Evolutionary conservation across 2,797 vertebrate species (phyloP), one percentile per base, ranked within the genome.

Genomic region (Mastacembelus armatus): DNA sequence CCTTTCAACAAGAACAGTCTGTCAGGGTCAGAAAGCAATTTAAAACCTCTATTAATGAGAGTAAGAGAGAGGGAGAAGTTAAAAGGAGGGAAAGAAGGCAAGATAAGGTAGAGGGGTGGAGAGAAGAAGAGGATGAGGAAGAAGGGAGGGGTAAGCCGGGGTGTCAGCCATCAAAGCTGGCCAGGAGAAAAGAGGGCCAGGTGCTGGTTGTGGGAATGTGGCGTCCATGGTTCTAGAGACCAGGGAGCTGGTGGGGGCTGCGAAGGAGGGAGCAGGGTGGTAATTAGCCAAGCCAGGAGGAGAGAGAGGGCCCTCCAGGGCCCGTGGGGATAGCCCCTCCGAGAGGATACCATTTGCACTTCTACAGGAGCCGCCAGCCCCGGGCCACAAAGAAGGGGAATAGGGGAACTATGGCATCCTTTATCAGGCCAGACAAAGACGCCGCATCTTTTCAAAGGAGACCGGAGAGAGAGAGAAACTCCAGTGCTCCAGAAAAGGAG

Each of bases 41-140:
- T 93, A 96, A 97, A 96, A 96, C 95, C 94, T 55, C 63, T 71
- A 86, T 92, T 94, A 95, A 94, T 94, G 92, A 91, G 91, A 91
- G 91, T 88, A 63, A 83, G 79, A 79, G 75, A 73, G 22, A 10
- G 62, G 76, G 89, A 86, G 84, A 90, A 84, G 85, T 84, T 87
- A 83, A 71, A 88, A 77, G 79, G 78, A 80, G 61, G 66, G 64
- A 84, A 71, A 69, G 78, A 83, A 87, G 85, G 86, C 85, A 61
- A 80, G 84, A 86, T 79, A 84, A 83, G 80, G 88, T 85, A 78
- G 85, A 81, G 59, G 81, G 74, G 66, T n/a, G 45, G 66, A 80
- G 74, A 87, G 84, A 88, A 84, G 87, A 85, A 79, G 90, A 89
- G 85, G 85, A 75, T 75, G 81, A 82, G 49, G 81, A 78, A 45